phyloP scores from a whole-genome alignment of 2,797 vertebrate genomes.

The Ctenopoma multispine region DNA sequence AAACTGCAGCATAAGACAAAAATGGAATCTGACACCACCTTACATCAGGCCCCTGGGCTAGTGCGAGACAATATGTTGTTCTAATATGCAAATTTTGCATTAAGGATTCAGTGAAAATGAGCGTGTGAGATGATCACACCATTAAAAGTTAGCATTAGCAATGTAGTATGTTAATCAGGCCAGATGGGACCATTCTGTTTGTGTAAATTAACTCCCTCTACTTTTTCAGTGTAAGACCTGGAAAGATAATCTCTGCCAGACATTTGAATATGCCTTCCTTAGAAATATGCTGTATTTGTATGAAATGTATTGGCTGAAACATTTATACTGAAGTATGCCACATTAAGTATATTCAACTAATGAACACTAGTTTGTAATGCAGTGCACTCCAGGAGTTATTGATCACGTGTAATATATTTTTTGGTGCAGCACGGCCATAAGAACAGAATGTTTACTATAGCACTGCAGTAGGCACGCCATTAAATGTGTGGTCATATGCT shows the following conservation, averaged over 20 bases:
- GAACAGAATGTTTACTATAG: neutral
- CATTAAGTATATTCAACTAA: neutral
- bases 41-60: slow-evolving; percentile 59
- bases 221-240: slow-evolving; percentile 57
- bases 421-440: neutral
- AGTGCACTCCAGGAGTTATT: neutral
- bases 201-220: slow-evolving; percentile 68
- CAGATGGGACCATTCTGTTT: slow-evolving; percentile 78
- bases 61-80: slow-evolving; percentile 80
- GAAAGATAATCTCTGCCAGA: slow-evolving; percentile 52
- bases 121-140: slow-evolving; percentile 77
- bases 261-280: slow-evolving; percentile 43
- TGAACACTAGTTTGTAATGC: neutral
- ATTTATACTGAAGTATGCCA: slow-evolving; percentile 6
- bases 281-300: slow-evolving; percentile 18
- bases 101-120: slow-evolving; percentile 79
- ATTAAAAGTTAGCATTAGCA: slow-evolving; percentile 82
- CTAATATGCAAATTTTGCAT: slow-evolving; percentile 79
- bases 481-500: neutral
- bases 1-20: slow-evolving; percentile 55
- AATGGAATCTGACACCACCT: slow-evolving; percentile 69
- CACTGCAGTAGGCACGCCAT: neutral
- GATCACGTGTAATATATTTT: slow-evolving; percentile 10
- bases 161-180: slow-evolving; percentile 78
- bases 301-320: slow-evolving; percentile 15